phyloP scores from a whole-genome alignment of 2,113 vertebrate genomes.

The Mustela nigripes region DNA sequence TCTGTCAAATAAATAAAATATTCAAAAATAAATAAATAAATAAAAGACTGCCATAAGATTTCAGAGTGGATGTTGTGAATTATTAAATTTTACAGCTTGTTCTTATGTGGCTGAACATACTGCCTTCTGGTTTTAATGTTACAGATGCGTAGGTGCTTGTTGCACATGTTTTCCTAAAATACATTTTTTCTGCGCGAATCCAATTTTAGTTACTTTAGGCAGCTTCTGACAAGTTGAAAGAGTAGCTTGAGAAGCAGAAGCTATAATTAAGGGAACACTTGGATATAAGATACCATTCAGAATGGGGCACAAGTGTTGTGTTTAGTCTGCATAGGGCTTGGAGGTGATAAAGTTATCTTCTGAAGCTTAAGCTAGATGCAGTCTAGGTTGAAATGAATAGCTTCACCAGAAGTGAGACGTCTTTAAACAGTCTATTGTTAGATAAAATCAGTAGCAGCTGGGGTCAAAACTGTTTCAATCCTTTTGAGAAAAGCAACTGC shows the following conservation, averaged over 20 bases:
- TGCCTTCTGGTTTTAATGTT: slow-evolving; percentile 50
- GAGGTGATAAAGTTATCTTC: slow-evolving; percentile 23
- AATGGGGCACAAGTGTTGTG: slow-evolving; percentile 57
- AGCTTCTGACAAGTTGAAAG: slow-evolving; percentile 64
- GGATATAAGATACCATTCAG: slow-evolving; percentile 13
- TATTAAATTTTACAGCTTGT: slow-evolving; percentile 7
- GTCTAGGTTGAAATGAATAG: slow-evolving; percentile 53
- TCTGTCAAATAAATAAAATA: no score
- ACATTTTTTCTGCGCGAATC: slow-evolving; percentile 11
- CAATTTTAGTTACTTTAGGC: slow-evolving; percentile 57
- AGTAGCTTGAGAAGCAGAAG: slow-evolving; percentile 47
- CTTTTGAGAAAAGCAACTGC: slow-evolving; percentile 55
- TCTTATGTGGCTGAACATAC: not conserved
- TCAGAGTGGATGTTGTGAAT: not conserved
- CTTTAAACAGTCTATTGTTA: slow-evolving; percentile 56
- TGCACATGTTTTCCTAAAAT: slow-evolving; percentile 59
- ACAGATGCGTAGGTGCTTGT: slow-evolving; percentile 52
- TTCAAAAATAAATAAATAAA: no score
- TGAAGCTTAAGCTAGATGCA: slow-evolving; percentile 23
- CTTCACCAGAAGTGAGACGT: not conserved
- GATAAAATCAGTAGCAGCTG: slow-evolving; percentile 50
- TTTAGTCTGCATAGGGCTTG: not conserved
- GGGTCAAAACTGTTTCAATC: not conserved
- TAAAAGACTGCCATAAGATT: not conserved
- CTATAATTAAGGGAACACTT: slow-evolving; percentile 62